Percentiles rank a stretch among this genome's conserved stretches.
Evolutionary conservation across 2,797 vertebrate species (phyloP).

Genomic region (Taenioides sp.): DNA sequence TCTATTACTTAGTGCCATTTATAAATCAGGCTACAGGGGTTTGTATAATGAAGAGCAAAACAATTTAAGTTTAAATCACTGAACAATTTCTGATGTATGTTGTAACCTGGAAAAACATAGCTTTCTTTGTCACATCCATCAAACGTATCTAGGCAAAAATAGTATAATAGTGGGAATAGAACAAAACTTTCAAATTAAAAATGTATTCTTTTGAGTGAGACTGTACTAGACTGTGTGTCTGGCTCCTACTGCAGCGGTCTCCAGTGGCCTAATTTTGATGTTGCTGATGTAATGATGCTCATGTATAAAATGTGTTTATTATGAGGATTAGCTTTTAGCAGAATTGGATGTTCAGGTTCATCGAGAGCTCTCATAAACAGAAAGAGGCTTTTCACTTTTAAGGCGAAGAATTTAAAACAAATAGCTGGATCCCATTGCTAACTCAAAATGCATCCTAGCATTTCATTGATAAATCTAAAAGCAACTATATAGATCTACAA

Average conservation of each 20-base stretch:
- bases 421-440: conserved; percentile 15
- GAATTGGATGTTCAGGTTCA: conserved; percentile 11
- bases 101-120: not conserved
- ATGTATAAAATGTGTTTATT: conserved; percentile 22
- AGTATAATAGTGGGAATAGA: not conserved
- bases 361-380: conserved; percentile 7
- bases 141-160: not conserved
- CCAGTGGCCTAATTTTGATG: conserved; percentile 7
- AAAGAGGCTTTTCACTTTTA: not conserved
- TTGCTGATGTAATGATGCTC: conserved; percentile 11
- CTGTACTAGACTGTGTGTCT: not conserved
- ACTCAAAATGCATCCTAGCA: conserved; percentile 34
- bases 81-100: not conserved
- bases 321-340: conserved; percentile 16
- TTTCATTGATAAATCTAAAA: conserved; percentile 19
- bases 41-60: not conserved
- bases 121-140: not conserved
- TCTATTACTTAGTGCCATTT: not conserved
- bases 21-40: not conserved
- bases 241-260: not conserved
- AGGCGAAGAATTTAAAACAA: not conserved
- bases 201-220: not conserved
- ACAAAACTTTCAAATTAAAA: not conserved
- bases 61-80: not conserved
- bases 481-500: conserved; percentile 14